Conservation (phyloP, 2,888 invertebrate genomes). For the Therioaphis trifolii region DNA sequence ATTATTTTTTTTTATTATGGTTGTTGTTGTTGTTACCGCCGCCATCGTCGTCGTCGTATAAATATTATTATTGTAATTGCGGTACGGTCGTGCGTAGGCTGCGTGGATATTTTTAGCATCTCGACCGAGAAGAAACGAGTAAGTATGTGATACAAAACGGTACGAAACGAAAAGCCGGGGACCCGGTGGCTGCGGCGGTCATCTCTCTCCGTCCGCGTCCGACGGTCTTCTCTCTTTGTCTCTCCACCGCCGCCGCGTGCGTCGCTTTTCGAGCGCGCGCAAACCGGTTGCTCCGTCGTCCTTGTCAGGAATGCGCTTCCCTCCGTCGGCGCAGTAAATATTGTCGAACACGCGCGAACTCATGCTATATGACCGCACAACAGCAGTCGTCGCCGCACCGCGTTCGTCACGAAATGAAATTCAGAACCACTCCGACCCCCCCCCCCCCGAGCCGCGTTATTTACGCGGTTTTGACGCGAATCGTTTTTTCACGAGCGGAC, state of each 20-base stretch:
- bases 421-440: too few relatives aligned
- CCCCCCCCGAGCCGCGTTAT: too few relatives aligned
- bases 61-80: not conserved
- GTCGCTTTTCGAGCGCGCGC: constrained; percentile 35
- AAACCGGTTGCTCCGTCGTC: constrained; percentile 46
- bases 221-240: not conserved
- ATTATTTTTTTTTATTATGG: too few relatives aligned
- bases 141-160: not conserved
- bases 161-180: constrained; percentile 42
- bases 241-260: not conserved
- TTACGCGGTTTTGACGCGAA: too few relatives aligned
- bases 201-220: not conserved
- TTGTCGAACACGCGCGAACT: too few relatives aligned
- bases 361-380: too few relatives aligned
- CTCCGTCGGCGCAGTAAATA: not conserved
- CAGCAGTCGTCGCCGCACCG: too few relatives aligned
- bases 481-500: too few relatives aligned
- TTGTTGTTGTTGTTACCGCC: not conserved
- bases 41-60: not conserved
- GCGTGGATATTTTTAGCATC: constrained; percentile 21
- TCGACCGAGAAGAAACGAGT: not conserved
- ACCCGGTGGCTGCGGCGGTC: not conserved
- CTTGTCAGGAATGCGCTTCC: constrained; percentile 51
- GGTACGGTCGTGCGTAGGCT: not conserved
- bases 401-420: too few relatives aligned